Conservation (phyloP, 2,888 invertebrate genomes). For the Girardia tigrina region DNA sequence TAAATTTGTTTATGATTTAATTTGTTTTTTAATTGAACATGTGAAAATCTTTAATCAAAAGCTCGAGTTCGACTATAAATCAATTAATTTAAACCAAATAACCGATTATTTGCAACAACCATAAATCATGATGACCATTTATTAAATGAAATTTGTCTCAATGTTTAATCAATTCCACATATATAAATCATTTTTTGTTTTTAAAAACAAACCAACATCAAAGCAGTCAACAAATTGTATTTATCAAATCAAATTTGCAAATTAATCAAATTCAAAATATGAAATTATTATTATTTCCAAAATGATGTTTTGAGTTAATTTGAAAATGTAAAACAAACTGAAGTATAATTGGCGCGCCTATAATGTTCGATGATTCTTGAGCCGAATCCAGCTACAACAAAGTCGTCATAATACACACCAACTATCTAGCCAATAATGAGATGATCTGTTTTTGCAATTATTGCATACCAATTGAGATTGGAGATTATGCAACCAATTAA, state of each 20-base stretch:
- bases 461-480: constrained; percentile 10
- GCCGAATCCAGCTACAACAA: constrained; percentile 17
- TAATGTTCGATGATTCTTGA: constrained; percentile 20
- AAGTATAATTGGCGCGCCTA: constrained; percentile 20
- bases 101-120: neutral
- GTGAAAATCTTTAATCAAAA: too few relatives aligned
- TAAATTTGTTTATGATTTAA: too few relatives aligned
- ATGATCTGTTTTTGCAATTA: constrained; percentile 14
- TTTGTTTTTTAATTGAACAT: too few relatives aligned
- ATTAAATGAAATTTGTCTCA: constrained; percentile 18
- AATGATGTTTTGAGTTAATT: neutral
- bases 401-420: neutral
- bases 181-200: neutral
- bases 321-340: constrained; percentile 12
- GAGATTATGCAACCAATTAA: neutral
- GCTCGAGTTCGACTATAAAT: too few relatives aligned
- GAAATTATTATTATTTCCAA: neutral
- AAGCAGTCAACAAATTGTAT: neutral
- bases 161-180: neutral
- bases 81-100: neutral
- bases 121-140: neutral
- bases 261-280: neutral
- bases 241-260: neutral
- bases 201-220: neutral
- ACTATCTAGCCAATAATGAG: neutral